phyloP scores from a whole-genome alignment of 2,888 invertebrate species.

The Drosophila monieri region DNA sequence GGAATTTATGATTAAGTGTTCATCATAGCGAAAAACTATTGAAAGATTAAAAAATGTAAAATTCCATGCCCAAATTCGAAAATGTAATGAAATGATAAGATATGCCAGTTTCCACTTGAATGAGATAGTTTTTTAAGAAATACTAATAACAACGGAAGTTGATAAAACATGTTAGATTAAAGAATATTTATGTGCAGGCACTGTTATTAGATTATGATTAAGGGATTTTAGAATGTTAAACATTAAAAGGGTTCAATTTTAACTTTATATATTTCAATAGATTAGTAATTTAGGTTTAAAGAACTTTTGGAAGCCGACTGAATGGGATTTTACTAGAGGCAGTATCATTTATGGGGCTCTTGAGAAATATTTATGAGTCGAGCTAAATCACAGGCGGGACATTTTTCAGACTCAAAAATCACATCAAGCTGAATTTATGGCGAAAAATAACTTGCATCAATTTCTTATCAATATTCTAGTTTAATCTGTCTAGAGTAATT shows the following conservation, averaged over 20 bases:
- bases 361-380: constrained; percentile 5
- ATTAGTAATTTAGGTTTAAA: too few relatives aligned
- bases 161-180: not conserved
- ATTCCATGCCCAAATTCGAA: not conserved
- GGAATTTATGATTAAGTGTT: not conserved
- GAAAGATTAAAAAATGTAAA: not conserved
- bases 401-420: not conserved
- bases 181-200: not conserved
- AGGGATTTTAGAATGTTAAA: too few relatives aligned
- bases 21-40: not conserved
- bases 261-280: too few relatives aligned
- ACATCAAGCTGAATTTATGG: too few relatives aligned
- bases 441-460: too few relatives aligned
- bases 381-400: not conserved
- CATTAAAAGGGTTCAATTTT: too few relatives aligned
- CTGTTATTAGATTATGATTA: not conserved
- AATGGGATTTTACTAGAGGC: not conserved
- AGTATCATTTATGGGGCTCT: constrained; percentile 12
- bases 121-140: not conserved
- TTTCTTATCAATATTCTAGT: too few relatives aligned
- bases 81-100: not conserved
- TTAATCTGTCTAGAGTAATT: too few relatives aligned
- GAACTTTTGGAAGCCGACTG: too few relatives aligned
- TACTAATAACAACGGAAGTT: not conserved
- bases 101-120: not conserved